Percentiles rank a stretch among this genome's conserved stretches.
phyloP scores from a whole-genome alignment of 2,888 invertebrate species.

The Heliconius charithonia region DNA sequence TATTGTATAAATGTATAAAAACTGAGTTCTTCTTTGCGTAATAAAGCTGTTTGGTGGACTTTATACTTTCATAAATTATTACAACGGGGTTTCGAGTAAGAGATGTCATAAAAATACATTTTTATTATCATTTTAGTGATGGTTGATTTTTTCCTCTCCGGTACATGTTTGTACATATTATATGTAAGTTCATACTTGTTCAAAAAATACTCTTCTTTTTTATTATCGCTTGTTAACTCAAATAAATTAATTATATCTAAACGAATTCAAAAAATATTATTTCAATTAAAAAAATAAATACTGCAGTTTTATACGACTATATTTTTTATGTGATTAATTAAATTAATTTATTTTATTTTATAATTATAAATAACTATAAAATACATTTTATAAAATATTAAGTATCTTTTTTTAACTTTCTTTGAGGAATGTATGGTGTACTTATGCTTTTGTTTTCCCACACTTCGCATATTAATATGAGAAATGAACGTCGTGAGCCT shows the following conservation, averaged over 20 bases:
- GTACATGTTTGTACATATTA: not conserved
- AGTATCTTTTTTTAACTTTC: not conserved
- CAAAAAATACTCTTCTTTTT: not conserved
- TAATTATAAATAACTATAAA: not conserved
- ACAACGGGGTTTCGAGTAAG: not conserved
- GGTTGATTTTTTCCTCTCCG: not conserved
- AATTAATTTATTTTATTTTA: not conserved
- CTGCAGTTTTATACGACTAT: not conserved
- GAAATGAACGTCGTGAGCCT: slow-evolving; percentile 37
- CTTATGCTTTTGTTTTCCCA: slow-evolving; percentile 37
- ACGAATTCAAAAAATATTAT: not conserved
- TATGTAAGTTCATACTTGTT: not conserved
- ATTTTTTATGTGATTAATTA: not conserved
- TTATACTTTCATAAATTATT: not conserved
- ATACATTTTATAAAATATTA: not conserved
- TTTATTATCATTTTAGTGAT: not conserved
- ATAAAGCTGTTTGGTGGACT: not conserved
- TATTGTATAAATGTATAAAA: not conserved
- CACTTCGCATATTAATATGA: slow-evolving; percentile 45
- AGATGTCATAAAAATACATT: not conserved
- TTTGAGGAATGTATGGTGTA: not conserved
- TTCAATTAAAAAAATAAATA: not conserved
- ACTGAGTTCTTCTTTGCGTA: not conserved
- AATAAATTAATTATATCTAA: not conserved
- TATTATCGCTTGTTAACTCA: not conserved